Percentiles rank a stretch among this genome's conserved stretches.
Evolutionary conservation across 2,888 invertebrate genomes (phyloP).

Genomic region (Deilephila porcellus): DNA sequence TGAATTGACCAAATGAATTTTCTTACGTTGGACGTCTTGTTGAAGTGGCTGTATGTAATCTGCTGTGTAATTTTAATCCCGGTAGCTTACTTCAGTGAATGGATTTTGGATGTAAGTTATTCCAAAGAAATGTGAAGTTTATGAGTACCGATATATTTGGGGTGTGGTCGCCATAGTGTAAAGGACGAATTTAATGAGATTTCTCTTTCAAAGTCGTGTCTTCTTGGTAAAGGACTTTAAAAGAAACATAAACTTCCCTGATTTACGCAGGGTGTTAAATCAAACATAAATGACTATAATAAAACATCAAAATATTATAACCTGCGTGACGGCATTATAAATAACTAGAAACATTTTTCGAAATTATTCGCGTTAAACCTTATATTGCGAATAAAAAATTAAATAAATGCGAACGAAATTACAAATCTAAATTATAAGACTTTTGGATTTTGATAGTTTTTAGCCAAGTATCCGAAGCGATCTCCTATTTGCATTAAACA

Average conservation of each 20-base stretch:
- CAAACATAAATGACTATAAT: not conserved
- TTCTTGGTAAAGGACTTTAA: constrained; percentile 9
- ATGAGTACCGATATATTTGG: not conserved
- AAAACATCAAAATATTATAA: too few species aligned
- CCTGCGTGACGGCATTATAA: not conserved
- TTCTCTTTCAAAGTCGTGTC: not conserved
- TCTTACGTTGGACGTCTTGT: not conserved
- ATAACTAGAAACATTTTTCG: not conserved
- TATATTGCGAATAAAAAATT: not conserved
- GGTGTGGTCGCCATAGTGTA: not conserved
- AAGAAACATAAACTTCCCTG: constrained; percentile 5
- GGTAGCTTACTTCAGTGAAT: too few species aligned
- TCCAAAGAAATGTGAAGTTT: not conserved
- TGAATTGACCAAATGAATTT: not conserved
- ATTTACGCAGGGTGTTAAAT: constrained; percentile 12
- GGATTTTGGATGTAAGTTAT: too few species aligned
- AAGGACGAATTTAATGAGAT: not conserved
- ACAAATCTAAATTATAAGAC: not conserved
- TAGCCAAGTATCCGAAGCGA: not conserved
- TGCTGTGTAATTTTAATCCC: too few species aligned
- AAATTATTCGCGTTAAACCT: not conserved
- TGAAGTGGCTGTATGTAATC: not conserved
- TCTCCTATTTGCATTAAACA: not conserved
- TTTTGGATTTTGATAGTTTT: not conserved
- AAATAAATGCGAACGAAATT: too few species aligned